Percentiles rank a stretch among this genome's conserved stretches.
These are phyloP conservation scores for Meghimatium bilineatum DNA, from an alignment of 2,888 invertebrate species.

Conservation along the genomic window DNA sequence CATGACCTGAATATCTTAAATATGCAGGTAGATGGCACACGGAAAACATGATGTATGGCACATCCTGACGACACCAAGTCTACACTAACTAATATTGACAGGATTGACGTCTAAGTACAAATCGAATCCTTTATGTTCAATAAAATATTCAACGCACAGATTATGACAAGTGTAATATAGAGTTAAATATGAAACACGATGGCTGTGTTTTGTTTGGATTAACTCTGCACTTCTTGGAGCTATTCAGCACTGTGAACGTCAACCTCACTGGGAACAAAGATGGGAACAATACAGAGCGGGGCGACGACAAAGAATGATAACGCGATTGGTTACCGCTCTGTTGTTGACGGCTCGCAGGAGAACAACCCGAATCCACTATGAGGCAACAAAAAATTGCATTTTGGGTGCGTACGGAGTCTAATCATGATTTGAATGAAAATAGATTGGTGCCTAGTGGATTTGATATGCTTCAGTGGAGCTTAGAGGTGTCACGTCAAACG, in stretches of 20 bases:
- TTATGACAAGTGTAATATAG: not conserved
- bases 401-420: not conserved
- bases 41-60: not conserved
- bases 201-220: conserved; percentile 8
- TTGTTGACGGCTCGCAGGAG: too few species aligned
- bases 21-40: not conserved
- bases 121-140: not conserved
- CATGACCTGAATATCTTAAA: not conserved
- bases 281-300: not conserved
- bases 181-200: conserved; percentile 7
- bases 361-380: not conserved
- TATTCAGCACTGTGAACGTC: not conserved
- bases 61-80: not conserved
- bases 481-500: conserved; percentile 36
- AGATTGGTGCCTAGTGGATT: conserved; percentile 38
- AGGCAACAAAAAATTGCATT: conserved; percentile 2
- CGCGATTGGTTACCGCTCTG: conserved; percentile 38
- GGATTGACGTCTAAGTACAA: not conserved
- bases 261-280: not conserved
- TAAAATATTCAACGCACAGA: not conserved
- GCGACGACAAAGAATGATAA: conserved; percentile 33
- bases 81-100: conserved; percentile 14
- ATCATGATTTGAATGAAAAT: conserved; percentile 37
- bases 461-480: conserved; percentile 7
- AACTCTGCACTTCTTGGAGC: not conserved